Evolutionary conservation across 2,888 invertebrate species (phyloP).

Genomic region (Scrobipalpa atriplicella): DNA sequence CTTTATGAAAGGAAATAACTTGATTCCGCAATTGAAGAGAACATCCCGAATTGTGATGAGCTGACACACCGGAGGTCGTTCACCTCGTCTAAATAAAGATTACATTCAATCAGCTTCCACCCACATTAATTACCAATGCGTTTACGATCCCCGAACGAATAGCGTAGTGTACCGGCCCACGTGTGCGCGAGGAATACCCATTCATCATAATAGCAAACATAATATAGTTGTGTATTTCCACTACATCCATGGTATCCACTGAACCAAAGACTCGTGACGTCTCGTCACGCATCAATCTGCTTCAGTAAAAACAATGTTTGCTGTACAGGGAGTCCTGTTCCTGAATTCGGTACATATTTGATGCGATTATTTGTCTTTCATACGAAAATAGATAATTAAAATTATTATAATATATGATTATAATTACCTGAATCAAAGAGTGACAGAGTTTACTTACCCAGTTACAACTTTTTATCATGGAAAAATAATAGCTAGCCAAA

Average conservation of each 20-base stretch:
- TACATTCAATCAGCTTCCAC: conserved; percentile 70
- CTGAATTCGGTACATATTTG: too few species aligned
- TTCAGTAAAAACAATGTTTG: not conserved
- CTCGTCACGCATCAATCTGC: not conserved
- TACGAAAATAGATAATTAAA: too few species aligned
- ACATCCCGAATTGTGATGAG: conserved; percentile 21
- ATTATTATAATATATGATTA: too few species aligned
- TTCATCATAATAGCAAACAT: conserved; percentile 44
- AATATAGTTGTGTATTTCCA: not conserved
- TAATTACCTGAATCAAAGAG: too few species aligned
- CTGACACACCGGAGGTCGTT: conserved; percentile 54
- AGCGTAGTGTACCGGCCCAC: conserved; percentile 52
- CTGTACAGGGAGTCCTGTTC: not conserved
- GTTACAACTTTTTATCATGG: too few species aligned
- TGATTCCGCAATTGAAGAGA: conserved; percentile 16
- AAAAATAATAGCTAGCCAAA: too few species aligned
- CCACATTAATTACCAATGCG: conserved; percentile 71
- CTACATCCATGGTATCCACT: too few species aligned
- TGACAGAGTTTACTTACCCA: too few species aligned
- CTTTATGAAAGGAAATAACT: conserved; percentile 10
- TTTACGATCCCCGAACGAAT: conserved; percentile 64
- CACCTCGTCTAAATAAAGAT: conserved; percentile 73
- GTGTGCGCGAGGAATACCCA: conserved; percentile 41
- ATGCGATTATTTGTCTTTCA: too few species aligned
- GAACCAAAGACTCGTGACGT: conserved; percentile 23